Conservation (phyloP, 2,888 invertebrate genomes). For the Desoria tigrina region DNA sequence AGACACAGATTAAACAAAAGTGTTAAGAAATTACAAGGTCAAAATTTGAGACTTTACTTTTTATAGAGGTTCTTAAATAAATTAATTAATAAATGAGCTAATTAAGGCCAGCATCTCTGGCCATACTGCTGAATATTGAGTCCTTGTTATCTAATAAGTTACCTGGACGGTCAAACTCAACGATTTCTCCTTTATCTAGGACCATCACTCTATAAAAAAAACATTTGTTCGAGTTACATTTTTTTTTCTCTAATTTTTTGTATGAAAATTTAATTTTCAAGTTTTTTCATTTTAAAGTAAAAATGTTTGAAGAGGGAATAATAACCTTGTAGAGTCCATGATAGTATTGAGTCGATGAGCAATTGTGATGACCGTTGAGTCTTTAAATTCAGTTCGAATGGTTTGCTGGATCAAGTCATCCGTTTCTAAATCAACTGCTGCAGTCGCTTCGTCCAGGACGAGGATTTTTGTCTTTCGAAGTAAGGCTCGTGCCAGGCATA, state of each 20-base stretch:
- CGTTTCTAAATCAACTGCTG: constrained; percentile 61
- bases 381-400: constrained; percentile 79
- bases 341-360: constrained; percentile 91
- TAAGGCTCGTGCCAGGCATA: constrained; percentile 50
- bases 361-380: constrained; percentile 87
- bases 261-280: not conserved
- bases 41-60: too few relatives aligned
- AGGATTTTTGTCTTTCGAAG: constrained; percentile 54
- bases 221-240: not conserved
- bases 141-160: constrained; percentile 68
- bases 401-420: constrained; percentile 68
- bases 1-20: too few relatives aligned
- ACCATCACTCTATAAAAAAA: constrained; percentile 70
- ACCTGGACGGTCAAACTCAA: constrained; percentile 75
- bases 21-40: too few relatives aligned
- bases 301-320: constrained; percentile 22
- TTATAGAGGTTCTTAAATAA: too few relatives aligned
- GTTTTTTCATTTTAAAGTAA: not conserved
- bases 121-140: constrained; percentile 79
- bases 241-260: not conserved
- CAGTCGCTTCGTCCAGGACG: constrained; percentile 62
- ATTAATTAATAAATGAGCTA: too few relatives aligned
- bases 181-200: constrained; percentile 72
- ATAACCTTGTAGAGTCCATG: constrained; percentile 74
- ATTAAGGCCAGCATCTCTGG: constrained; percentile 78